phyloP scores from a whole-genome alignment of 2,113 vertebrate genomes.

The Takifugu bimaculatus region DNA sequence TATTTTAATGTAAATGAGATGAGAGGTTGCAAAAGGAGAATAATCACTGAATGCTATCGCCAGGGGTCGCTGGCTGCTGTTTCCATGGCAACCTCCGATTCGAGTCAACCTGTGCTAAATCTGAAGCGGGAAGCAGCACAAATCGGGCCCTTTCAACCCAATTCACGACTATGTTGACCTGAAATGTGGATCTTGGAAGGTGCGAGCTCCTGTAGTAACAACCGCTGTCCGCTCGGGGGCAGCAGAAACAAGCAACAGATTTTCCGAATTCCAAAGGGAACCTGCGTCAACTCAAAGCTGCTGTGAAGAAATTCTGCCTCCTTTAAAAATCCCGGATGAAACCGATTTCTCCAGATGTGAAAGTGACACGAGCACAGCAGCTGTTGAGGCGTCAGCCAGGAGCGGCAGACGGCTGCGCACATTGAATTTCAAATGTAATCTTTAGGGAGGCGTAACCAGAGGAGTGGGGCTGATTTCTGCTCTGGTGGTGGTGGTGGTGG shows the following conservation, averaged over 20 bases:
- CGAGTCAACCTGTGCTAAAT: slow-evolving; percentile 42
- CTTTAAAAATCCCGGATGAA: no score
- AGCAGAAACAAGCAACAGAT: slow-evolving; percentile 1
- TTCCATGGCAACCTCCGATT: slow-evolving; percentile 43
- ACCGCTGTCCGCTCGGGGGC: not conserved
- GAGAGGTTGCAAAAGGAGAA: no score
- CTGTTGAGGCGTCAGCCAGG: slow-evolving; percentile 45
- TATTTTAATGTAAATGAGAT: no score
- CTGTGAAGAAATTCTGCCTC: not conserved
- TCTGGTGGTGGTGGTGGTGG: not conserved
- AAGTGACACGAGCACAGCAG: slow-evolving; percentile 19
- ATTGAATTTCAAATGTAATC: slow-evolving; percentile 30
- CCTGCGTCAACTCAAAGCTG: not conserved
- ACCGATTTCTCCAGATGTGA: not conserved
- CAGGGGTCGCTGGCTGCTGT: slow-evolving; percentile 43
- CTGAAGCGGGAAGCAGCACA: not conserved
- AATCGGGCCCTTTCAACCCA: not conserved
- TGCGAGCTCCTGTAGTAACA: no score
- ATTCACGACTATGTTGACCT: not conserved
- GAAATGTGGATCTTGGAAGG: not conserved
- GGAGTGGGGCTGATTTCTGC: not conserved
- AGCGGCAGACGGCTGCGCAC: slow-evolving; percentile 53
- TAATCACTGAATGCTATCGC: no score
- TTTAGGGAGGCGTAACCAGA: slow-evolving; percentile 14
- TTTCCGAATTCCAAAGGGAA: no score